Base-by-base conservation (phyloP, 2,888 invertebrate genomes). In the Ectemnius cavifrons region DNA sequence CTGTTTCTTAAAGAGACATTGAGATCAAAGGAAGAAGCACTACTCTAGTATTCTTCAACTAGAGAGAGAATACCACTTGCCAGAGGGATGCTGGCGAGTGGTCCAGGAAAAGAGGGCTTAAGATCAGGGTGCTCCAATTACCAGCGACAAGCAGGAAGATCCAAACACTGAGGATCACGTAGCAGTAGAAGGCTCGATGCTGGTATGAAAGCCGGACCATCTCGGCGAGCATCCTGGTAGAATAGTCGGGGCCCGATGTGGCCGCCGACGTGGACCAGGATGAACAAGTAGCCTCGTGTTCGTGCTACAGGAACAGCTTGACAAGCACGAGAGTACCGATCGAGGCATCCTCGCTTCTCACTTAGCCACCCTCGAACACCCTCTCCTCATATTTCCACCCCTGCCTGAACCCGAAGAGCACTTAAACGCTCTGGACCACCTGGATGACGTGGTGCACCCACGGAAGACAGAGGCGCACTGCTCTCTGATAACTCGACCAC, bases 181-280 rank as follows among this genome's bases (percentile, higher is more conserved):
- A 96, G 91, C 96, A 96, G 88, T 96, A 96, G 87, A 96, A 93
- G 45, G 96, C 96, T 86, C 95, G 93, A 88, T 95, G 95, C 87
- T 96, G 96, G 84, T 93, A 92, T 20, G 93, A 93, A 78, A 94
- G 92, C 73, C 94, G 92, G 81, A 93, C 92, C 86, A 93, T 91
- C 87, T 93, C 93, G 82, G 92, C 91, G 77, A 93, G 88, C 89
- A 93, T 91, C 71, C 73, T 85, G 69, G 64, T 47, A 67, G 63
- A 63, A 27, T 56, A 45, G 46, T 46, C 23, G 27, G 16, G 6
- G 18, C 28, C 20, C 16, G 23, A 61, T 37, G 37, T 11, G 46
- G 62, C 23, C 62, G 58, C 16, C 67, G 68, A 59, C 61, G 66
- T 57, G 67, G 81, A 71, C 45, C 68, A 37, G 56, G 71, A 63